Evolutionary conservation across 2,113 vertebrate genomes (phyloP).

Genomic region (Lynx canadensis): DNA sequence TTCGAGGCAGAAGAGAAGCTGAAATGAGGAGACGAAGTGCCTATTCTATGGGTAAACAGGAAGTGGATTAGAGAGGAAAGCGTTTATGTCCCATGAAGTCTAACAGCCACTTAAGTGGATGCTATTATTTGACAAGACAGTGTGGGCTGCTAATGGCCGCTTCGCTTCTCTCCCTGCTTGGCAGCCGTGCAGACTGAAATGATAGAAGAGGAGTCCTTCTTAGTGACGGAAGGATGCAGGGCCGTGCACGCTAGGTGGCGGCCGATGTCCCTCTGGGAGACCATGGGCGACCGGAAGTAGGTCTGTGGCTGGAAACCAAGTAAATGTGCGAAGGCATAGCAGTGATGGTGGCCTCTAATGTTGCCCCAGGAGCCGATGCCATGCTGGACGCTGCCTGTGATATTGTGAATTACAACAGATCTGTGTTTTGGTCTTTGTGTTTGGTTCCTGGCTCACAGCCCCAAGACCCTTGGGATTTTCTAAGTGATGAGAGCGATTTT

Average conservation of each 20-base stretch:
- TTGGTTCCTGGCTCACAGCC: not conserved
- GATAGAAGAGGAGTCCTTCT: rapidly evolving
- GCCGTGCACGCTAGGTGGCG: rapidly evolving
- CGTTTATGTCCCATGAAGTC: slow-evolving; percentile 23
- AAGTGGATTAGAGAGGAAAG: slow-evolving; percentile 15
- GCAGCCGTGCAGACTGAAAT: not conserved
- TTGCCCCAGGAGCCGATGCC: not conserved
- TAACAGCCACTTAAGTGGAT: slow-evolving; percentile 13
- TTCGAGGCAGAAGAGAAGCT: slow-evolving; percentile 42
- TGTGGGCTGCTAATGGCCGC: not conserved
- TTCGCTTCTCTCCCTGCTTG: not conserved
- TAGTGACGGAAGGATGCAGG: rapidly evolving
- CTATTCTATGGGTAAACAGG: slow-evolving; percentile 55
- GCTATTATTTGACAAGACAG: not conserved
- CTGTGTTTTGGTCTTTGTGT: rapidly evolving
- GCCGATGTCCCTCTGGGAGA: rapidly evolving
- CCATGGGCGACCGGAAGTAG: not conserved
- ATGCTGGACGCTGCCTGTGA: no score
- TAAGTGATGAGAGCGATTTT: rapidly evolving
- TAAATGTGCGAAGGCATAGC: rapidly evolving
- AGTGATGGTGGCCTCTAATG: rapidly evolving
- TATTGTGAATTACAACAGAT: not conserved
- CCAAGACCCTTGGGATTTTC: not conserved
- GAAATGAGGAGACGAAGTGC: slow-evolving; percentile 27
- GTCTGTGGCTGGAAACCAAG: not conserved